Evolutionary conservation across 2,797 vertebrate species (phyloP), one percentile per base, ranked within the genome.

Genomic region (Eulemur albifrons): DNA sequence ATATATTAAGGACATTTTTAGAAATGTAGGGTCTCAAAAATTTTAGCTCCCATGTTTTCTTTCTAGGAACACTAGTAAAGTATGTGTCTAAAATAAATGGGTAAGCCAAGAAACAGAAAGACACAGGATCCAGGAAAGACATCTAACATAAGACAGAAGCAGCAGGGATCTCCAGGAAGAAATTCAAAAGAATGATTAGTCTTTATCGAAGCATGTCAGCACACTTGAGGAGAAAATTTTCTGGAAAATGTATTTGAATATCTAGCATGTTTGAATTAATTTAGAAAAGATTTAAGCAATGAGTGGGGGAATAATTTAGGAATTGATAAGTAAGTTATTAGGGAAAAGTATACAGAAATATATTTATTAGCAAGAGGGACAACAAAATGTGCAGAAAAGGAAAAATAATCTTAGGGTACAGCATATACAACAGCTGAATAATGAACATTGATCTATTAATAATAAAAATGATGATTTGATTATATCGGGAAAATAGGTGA

Each of bases 401-500:
- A 57, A 63, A 84, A 76, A 50, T 50, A 17, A 80, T 80, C 14
- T 45, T 17, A 13, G 2, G 27, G 57, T 59, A 57, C 6, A 23
- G 30, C 57, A 72, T n/a, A 57, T 50, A 30, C 5, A 38, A 45
- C 0, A 45, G 1, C 7, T 95, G 17, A 90, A 81, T n/a, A 67
- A 67, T 91, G 20, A 93, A 11, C 13, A 76, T 32, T 32, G 10
- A 77, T n/a, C 15, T 27, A 59, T 59, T 25, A 59, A 59, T 83
- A 88, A 90, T 54, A 48, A 88, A 95, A 88, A 81, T 35, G 43
- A 79, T 35, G 40, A 65, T 88, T 80, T 81, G 35, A 57, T 88
- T 25, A 45, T 54, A 27, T 17, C 45, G 45, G 40, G 20, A 17
- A 14, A 38, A 70, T 35, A 13, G 4, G 12, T 92, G 21, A 35